Conservation (phyloP, 2,888 invertebrate species). For the Drosophila fulvimacula region DNA sequence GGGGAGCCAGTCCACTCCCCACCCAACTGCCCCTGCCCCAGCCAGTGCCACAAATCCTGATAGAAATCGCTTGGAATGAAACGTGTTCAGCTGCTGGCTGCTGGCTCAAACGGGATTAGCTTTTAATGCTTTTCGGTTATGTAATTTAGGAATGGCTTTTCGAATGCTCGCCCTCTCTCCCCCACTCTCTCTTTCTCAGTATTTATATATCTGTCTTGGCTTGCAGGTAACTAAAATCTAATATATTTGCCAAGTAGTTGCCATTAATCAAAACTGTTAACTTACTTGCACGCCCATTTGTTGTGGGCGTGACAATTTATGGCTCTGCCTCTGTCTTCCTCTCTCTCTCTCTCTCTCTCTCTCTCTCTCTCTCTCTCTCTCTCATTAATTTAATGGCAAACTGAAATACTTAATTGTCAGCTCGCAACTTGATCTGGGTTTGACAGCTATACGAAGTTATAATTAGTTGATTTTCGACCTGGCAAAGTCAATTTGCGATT, state of each 20-base stretch:
- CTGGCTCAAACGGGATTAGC: conserved; percentile 73
- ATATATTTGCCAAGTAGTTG: conserved; percentile 58
- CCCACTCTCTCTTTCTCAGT: background rate
- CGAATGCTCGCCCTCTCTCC: conserved; percentile 47
- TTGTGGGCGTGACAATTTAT: conserved; percentile 29
- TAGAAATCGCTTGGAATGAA: conserved; percentile 42
- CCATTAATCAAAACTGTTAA: conserved; percentile 68
- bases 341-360: background rate
- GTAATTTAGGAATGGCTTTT: conserved; percentile 79
- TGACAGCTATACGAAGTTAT: conserved; percentile 32
- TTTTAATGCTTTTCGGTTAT: conserved; percentile 79
- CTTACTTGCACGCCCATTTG: conserved; percentile 25
- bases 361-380: conserved; percentile 2
- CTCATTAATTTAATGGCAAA: conserved; percentile 20
- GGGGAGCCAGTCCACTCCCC: background rate
- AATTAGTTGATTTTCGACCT: conserved; percentile 23
- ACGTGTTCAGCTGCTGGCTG: conserved; percentile 69
- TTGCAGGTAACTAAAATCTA: conserved; percentile 42
- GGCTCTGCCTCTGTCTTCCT: conserved; percentile 5
- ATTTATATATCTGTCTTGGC: background rate
- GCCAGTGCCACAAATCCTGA: conserved; percentile 6
- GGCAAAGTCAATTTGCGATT: background rate
- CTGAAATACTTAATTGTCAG: conserved; percentile 11
- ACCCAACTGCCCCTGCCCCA: too few species aligned
- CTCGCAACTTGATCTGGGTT: conserved; percentile 32